Base-by-base conservation (phyloP, 2,888 invertebrate genomes). In the Drosophila bunnanda region DNA sequence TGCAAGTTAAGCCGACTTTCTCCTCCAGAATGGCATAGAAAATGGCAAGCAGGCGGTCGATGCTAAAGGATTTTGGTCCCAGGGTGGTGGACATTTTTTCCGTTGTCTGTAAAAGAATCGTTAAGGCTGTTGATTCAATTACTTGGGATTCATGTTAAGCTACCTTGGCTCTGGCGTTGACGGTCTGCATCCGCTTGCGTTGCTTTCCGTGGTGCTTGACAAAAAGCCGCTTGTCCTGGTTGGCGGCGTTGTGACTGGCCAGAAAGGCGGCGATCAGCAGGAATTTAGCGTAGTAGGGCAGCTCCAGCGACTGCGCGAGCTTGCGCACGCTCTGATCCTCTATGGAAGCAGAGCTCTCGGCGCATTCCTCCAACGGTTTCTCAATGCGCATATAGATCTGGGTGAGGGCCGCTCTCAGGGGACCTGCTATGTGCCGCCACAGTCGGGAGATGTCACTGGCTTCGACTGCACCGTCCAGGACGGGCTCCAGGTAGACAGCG, bases 211-310 rank as follows among this genome's bases (percentile, higher is more conserved):
- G 95, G 80, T 95, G 92, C 92, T 98, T 98, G 92, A 97, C 94
- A 91, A 98, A 98, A 48, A 98, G 93, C 52, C 96, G 93, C 89
- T 96, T 97, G 90, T 98, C 98, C 79, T 96, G 96, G 81, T 96
- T 97, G 0, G 96, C 95, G 2, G 98, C 97, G 92, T 98, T 98
- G 91, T 98, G 97, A 36, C 98, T 98, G 0, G 98, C 98, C 70
- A 98, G 93, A 91, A 97, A 98, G 1, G 98, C 96, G 9, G 98
- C 97, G 30, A 98, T 96, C 4, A 98, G 93, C 38, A 98, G 93
- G 91, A 95, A 98, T 92, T 98, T 98, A 0, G 97, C 96, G 92
- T 97, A 98, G 90, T 95, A 97, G 0, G 98, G 98, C 5, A 98
- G 90, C 87, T 97, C 96, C 36, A 97, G 94, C 57, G 95, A 95